Evolutionary conservation across 2,888 invertebrate genomes (phyloP).

Genomic region (Andrena flavipes): DNA sequence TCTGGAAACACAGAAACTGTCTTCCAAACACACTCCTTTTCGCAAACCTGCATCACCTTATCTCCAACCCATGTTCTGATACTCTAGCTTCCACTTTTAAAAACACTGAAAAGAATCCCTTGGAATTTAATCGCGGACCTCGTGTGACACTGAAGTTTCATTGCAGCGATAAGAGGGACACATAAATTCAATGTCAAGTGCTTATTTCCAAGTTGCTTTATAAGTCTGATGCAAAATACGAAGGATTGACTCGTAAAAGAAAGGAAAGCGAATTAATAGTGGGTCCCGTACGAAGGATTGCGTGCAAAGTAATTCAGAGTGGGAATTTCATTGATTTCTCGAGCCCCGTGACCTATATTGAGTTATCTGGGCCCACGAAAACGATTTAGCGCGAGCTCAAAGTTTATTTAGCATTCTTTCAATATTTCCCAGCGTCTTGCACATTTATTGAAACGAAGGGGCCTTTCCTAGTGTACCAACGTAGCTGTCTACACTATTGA

Average conservation of each 20-base stretch:
- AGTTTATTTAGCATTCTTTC: neutral
- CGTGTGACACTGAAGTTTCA: too few relatives aligned
- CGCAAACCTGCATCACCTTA: neutral
- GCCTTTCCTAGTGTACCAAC: too few relatives aligned
- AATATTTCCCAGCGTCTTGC: neutral
- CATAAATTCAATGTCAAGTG: too few relatives aligned
- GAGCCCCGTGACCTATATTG: conserved; percentile 56
- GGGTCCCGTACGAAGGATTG: neutral
- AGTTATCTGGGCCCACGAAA: conserved; percentile 44
- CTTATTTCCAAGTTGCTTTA: too few relatives aligned
- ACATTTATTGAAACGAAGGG: neutral
- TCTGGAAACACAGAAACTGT: conserved; percentile 29
- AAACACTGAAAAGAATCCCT: too few relatives aligned
- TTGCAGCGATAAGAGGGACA: too few relatives aligned
- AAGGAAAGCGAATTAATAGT: neutral
- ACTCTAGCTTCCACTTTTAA: too few relatives aligned
- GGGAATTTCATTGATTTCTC: conserved; percentile 54
- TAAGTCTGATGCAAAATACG: too few relatives aligned
- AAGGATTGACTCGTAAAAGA: too few relatives aligned
- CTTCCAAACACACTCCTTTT: neutral
- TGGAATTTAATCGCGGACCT: too few relatives aligned
- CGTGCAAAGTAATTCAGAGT: conserved; percentile 21
- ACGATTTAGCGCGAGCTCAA: conserved; percentile 19
- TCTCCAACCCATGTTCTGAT: too few relatives aligned
- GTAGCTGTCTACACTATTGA: neutral